Base-by-base conservation (phyloP, 1,140 invertebrate species). In the Drosophila teissieri region DNA sequence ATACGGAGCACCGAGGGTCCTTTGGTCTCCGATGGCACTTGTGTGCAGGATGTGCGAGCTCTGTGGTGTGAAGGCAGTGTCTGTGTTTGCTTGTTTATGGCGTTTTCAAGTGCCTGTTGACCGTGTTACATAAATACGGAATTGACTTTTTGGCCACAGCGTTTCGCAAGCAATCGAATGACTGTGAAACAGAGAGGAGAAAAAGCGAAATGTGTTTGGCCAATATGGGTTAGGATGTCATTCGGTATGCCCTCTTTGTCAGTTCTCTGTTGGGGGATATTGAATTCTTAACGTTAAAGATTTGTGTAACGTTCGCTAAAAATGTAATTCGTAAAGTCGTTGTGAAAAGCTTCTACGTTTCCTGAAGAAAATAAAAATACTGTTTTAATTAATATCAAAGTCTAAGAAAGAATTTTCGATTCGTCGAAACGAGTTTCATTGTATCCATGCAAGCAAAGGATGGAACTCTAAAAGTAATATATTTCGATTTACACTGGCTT, bases 101-200 rank as follows among this genome's bases (percentile, higher is more conserved):
- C 60, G 42, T 73, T 73, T 83, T 52, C 79, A 83, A 86, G 67
- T 83, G 83, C 65, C 79, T 64, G 79, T 73, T 83, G 83, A 79
- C 83, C 83, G 75, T 82, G 83, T 61, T 82, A 78, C 84, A 86
- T 86, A 86, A 86, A 86, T 88, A 83, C 83, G 52, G 81, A 88
- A 86, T 86, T 86, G 83, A 79, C 83, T 86, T 88, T 83, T 52
- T 83, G 76, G 79, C 56, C 70, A 72, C 51, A 70, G 55, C 52
- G 55, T 49, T 60, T 52, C 46, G 46, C 63, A 68, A 77, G 79
- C 65, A 76, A 88, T 83, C 84, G 79, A 88, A 88, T 88, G 54
- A 15, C 58, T 57, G 31, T 46, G 48, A 40, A 46, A 15, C 55
- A 55, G 52, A 31, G 48, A 27, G 22, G 49, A 52, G 37, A 53